phyloP scores from a whole-genome alignment of 2,888 invertebrate genomes.

The Ashinkailepas kermadecensis region DNA sequence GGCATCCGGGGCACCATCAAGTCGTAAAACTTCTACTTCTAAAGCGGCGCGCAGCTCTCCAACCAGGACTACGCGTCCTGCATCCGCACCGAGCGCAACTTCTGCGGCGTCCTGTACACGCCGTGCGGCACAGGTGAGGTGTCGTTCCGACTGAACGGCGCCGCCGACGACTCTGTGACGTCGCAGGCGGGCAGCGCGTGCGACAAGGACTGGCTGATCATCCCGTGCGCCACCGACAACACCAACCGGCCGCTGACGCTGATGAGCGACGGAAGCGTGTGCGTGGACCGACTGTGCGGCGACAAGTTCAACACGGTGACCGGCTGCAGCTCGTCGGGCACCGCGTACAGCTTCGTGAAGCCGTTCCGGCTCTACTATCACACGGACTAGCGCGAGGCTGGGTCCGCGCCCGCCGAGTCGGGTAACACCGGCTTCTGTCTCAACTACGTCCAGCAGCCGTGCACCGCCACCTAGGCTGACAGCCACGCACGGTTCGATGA shows the following conservation, averaged over 20 bases:
- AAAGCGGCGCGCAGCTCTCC: conserved; percentile 66
- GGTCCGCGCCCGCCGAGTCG: conserved; percentile 25
- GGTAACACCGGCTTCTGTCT: conserved; percentile 34
- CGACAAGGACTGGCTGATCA: conserved; percentile 32
- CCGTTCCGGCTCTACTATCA: conserved; percentile 33
- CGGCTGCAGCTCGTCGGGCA: conserved; percentile 23
- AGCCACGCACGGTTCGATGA: too few relatives aligned
- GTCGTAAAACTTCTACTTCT: conserved; percentile 75
- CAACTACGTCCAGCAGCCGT: conserved; percentile 34
- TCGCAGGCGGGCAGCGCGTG: conserved; percentile 23
- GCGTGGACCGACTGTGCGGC: conserved; percentile 32
- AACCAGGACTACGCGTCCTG: conserved; percentile 86
- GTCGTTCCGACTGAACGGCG: not conserved
- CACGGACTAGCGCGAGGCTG: conserved; percentile 27
- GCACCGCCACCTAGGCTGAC: conserved; percentile 2
- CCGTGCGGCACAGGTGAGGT: conserved; percentile 49
- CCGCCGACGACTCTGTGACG: not conserved
- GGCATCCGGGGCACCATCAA: conserved; percentile 72
- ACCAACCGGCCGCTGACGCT: conserved; percentile 25
- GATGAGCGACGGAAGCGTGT: conserved; percentile 22
- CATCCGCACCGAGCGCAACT: conserved; percentile 72
- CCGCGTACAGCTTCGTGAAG: conserved; percentile 26
- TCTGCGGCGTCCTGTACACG: conserved; percentile 76
- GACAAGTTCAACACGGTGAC: conserved; percentile 27
- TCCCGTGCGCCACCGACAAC: conserved; percentile 31